These are phyloP conservation scores for Ostrea denselamellosa DNA, from an alignment of 1,140 invertebrate species.

Conservation along the genomic window DNA sequence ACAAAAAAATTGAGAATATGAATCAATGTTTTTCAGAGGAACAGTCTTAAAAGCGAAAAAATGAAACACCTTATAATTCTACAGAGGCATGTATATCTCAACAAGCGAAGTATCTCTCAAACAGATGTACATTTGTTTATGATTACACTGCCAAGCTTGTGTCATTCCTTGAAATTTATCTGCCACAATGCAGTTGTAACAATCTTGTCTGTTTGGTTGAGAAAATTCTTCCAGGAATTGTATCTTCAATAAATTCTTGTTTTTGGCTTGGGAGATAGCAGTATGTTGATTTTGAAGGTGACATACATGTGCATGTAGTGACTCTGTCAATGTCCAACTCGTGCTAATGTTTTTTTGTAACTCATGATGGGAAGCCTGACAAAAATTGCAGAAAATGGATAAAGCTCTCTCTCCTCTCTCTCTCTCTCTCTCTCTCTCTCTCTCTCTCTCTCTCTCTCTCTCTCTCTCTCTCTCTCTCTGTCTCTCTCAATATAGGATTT, in stretches of 20 bases:
- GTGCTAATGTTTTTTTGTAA: neutral
- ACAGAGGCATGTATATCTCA: neutral
- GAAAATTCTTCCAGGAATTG: neutral
- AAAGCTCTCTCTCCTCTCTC: neutral
- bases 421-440: neutral
- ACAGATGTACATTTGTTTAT: slow-evolving; percentile 30
- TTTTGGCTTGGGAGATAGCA: neutral
- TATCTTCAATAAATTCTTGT: neutral
- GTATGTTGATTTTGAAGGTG: neutral
- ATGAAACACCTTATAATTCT: no score
- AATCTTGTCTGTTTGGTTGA: neutral
- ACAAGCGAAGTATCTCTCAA: neutral
- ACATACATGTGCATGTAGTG: neutral
- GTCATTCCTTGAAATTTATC: slow-evolving; percentile 12
- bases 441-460: neutral
- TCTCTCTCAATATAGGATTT: neutral
- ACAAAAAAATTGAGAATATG: no score
- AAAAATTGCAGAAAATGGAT: neutral
- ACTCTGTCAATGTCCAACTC: neutral
- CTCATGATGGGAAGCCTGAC: neutral
- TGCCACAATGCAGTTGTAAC: slow-evolving; percentile 13
- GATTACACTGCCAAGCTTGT: slow-evolving; percentile 6
- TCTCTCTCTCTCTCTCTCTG: neutral
- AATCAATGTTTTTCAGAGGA: neutral
- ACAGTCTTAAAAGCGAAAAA: neutral